Conservation (phyloP, 2,888 invertebrate species). For the Torymus auratus region DNA sequence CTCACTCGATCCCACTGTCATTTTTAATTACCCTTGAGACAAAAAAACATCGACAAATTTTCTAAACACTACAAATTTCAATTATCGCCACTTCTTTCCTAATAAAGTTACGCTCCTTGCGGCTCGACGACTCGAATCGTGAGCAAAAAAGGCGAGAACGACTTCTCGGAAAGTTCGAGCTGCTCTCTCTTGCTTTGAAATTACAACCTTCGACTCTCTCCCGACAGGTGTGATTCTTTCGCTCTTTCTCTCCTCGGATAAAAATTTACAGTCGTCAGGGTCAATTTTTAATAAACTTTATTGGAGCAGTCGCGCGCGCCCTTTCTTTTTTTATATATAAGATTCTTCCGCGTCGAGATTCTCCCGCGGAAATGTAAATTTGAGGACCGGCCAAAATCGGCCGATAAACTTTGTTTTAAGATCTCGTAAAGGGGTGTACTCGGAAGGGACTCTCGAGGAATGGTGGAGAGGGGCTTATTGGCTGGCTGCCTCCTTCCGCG, state of each 20-base stretch:
- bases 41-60: not conserved
- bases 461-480: slow-evolving; percentile 8
- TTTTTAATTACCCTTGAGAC: too few species aligned
- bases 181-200: not conserved
- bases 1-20: too few species aligned
- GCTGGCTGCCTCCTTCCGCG: not conserved
- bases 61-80: too few species aligned
- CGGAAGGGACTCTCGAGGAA: slow-evolving; percentile 17
- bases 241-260: slow-evolving; percentile 1
- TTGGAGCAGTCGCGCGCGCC: not conserved
- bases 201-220: not conserved
- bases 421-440: slow-evolving; percentile 23
- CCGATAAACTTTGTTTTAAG: slow-evolving; percentile 53
- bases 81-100: too few species aligned
- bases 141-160: not conserved
- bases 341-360: slow-evolving; percentile 3
- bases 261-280: slow-evolving; percentile 33
- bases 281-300: slow-evolving; percentile 47
- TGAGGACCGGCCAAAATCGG: slow-evolving; percentile 39
- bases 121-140: not conserved
- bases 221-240: slow-evolving; percentile 18
- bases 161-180: not conserved
- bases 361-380: slow-evolving; percentile 46
- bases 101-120: too few species aligned
- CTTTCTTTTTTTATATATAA: slow-evolving; percentile 18